A percentile compares a stretch with the other conserved stretches of the same genome.
These are phyloP conservation scores for Cryptoprocta ferox DNA, from an alignment of 2,797 vertebrate species.

Conservation along the genomic window DNA sequence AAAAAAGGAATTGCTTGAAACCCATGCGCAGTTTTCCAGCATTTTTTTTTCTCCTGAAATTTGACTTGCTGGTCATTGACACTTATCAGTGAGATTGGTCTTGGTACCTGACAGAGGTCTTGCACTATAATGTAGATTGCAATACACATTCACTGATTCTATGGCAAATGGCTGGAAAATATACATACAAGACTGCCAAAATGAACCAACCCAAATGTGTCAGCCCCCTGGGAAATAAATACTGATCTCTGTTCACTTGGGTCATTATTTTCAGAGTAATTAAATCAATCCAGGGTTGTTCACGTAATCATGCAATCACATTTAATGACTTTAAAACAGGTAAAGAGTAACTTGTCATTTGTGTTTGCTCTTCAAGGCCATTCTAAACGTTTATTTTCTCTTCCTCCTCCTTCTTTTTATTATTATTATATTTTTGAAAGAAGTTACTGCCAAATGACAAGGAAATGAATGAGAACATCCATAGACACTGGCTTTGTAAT, in stretches of 20 bases:
- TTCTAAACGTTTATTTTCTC: not conserved
- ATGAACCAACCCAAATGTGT: not conserved
- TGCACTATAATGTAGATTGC: not conserved
- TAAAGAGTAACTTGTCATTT: not conserved
- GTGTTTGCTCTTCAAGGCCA: not conserved
- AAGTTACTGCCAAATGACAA: not conserved
- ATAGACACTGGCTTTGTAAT: not conserved
- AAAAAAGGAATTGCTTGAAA: not conserved
- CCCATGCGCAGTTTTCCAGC: not conserved
- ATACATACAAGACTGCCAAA: not conserved
- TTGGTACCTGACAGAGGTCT: not conserved
- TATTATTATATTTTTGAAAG: not conserved
- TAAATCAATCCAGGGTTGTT: not conserved
- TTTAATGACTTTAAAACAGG: constrained; percentile 4
- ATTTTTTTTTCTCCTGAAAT: constrained; percentile 22
- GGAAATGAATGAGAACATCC: not conserved
- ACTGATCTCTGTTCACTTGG: not conserved
- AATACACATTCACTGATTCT: not conserved
- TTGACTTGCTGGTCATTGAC: not conserved
- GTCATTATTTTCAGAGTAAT: constrained; percentile 44
- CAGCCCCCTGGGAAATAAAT: not conserved
- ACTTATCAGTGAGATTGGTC: not conserved
- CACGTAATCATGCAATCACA: not conserved
- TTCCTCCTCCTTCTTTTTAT: not conserved
- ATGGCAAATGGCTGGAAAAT: not conserved